Percentiles rank a stretch among this genome's conserved stretches.
phyloP scores from a whole-genome alignment of 1,140 invertebrate genomes.

The Chrysopa pallens region DNA sequence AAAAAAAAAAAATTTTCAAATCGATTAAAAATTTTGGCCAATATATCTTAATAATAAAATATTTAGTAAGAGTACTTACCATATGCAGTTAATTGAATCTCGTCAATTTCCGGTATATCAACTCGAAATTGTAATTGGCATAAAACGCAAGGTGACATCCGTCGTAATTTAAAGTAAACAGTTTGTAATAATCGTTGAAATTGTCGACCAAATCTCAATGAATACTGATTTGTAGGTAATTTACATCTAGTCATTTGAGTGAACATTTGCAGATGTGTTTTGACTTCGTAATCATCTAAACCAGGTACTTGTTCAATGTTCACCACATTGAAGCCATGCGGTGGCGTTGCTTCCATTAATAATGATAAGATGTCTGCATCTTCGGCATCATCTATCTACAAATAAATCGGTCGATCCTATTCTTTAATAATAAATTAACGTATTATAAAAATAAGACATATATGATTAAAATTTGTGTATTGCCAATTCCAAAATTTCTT shows the following conservation, averaged over 20 bases:
- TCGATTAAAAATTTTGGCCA: neutral
- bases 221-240: conserved; percentile 33
- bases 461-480: no score
- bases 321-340: conserved; percentile 66
- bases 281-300: conserved; percentile 41
- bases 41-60: conserved; percentile 2
- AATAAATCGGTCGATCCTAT: no score
- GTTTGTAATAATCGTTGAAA: conserved; percentile 39
- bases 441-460: no score
- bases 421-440: no score
- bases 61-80: conserved; percentile 21
- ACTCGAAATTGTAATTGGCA: conserved; percentile 61
- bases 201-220: conserved; percentile 42
- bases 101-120: conserved; percentile 70
- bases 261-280: conserved; percentile 73
- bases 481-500: no score
- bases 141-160: conserved; percentile 67
- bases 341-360: conserved; percentile 57
- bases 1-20: conserved; percentile 8
- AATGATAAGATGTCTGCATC: conserved; percentile 65
- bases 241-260: conserved; percentile 64
- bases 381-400: conserved; percentile 68
- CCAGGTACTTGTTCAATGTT: conserved; percentile 68
- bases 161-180: conserved; percentile 69
- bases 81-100: conserved; percentile 68